A percentile compares a stretch with the other conserved stretches of the same genome.
Evolutionary conservation across 2,797 vertebrate species (phyloP).

Genomic region (Glossophaga mutica): DNA sequence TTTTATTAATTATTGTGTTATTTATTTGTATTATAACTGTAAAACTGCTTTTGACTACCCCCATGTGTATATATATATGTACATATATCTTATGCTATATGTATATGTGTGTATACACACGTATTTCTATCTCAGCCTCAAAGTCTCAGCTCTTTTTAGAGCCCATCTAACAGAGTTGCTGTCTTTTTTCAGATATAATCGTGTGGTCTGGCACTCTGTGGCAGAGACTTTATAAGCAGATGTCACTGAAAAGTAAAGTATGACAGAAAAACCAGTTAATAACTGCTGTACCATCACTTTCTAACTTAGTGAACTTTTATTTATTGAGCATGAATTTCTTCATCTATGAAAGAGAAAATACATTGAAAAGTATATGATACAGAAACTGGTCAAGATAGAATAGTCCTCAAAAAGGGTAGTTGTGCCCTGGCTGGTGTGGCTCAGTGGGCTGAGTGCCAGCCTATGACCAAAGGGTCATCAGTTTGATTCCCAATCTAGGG

Average conservation of each 20-base stretch:
- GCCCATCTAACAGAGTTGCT: neutral
- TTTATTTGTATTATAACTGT: neutral
- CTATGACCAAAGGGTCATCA: too few relatives aligned
- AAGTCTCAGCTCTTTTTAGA: neutral
- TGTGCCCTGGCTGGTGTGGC: too few relatives aligned
- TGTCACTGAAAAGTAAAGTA: constrained; percentile 1
- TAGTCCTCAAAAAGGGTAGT: neutral
- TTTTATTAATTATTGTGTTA: neutral
- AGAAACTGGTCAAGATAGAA: neutral
- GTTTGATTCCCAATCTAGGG: too few relatives aligned
- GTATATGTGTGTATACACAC: neutral
- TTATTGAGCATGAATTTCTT: neutral
- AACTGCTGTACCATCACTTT: neutral
- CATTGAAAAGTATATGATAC: neutral
- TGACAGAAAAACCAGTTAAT: neutral
- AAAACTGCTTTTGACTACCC: neutral
- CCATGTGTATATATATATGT: neutral
- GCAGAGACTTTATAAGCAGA: neutral
- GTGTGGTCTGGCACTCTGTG: neutral
- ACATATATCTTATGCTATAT: neutral
- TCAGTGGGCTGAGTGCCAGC: too few relatives aligned
- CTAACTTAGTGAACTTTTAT: neutral
- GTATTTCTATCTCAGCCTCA: neutral
- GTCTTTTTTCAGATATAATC: neutral
- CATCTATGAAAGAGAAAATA: neutral